phyloP scores from a whole-genome alignment of 2,888 invertebrate species.

The Sarcophaga rosellei region DNA sequence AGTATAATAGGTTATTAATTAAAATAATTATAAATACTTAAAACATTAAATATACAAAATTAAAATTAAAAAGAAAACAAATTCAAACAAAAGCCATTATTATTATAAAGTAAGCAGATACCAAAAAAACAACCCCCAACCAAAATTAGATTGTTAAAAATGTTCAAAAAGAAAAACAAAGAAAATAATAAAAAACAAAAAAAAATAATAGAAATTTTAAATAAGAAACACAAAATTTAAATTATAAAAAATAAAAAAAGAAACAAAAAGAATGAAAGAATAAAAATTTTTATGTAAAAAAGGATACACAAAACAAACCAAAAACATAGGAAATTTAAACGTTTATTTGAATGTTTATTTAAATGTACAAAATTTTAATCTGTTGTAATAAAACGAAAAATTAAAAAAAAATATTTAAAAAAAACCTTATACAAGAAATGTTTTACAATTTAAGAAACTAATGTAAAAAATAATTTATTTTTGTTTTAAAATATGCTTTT shows the following conservation, averaged over 20 bases:
- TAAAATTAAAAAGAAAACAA: conserved; percentile 16
- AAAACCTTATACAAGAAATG: neutral
- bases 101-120: conserved; percentile 34
- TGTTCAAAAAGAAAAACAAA: conserved; percentile 49
- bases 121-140: conserved; percentile 51
- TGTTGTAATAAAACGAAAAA: neutral
- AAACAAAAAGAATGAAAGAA: neutral
- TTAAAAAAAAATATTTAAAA: neutral
- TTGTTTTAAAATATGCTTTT: too few species aligned
- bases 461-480: too few species aligned
- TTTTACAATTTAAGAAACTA: neutral
- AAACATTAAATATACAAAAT: conserved; percentile 19
- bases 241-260: too few species aligned
- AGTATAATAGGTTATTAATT: conserved; percentile 63
- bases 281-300: conserved; percentile 55
- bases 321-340: too few species aligned
- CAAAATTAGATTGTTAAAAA: conserved; percentile 64
- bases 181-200: neutral
- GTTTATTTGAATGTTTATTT: conserved; percentile 26
- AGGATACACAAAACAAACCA: conserved; percentile 38
- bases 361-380: conserved; percentile 58
- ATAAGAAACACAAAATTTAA: too few species aligned
- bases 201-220: neutral
- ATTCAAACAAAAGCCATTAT: conserved; percentile 56
- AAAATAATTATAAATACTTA: conserved; percentile 35